Conservation (phyloP, 2,797 vertebrate genomes). For the Catamblyrhynchus diadema region DNA sequence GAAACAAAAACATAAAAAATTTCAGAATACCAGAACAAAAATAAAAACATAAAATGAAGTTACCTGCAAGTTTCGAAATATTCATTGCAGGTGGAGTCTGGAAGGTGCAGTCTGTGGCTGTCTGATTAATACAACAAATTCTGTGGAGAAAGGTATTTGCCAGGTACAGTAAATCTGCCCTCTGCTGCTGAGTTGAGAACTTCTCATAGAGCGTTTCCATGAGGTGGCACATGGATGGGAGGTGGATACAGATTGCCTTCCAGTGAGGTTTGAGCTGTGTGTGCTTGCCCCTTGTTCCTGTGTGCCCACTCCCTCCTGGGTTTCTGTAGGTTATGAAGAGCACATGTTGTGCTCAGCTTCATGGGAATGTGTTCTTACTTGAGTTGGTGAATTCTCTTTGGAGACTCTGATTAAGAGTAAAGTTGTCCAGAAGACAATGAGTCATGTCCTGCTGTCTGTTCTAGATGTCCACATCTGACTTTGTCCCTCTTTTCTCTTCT, state of each 20-base stretch:
- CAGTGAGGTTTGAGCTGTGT: not conserved
- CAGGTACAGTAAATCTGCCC: not conserved
- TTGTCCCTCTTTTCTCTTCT: not conserved
- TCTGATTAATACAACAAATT: not conserved
- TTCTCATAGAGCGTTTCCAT: not conserved
- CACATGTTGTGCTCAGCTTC: not conserved
- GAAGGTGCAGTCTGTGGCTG: not conserved
- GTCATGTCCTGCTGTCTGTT: not conserved
- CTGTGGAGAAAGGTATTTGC: not conserved
- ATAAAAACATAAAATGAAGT: not conserved
- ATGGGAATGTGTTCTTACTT: not conserved
- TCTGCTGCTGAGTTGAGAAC: not conserved
- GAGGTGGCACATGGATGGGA: not conserved
- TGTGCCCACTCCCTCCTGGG: not conserved
- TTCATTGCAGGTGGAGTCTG: not conserved
- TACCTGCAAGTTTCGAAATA: not conserved
- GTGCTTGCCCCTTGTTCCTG: not conserved
- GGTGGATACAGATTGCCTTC: not conserved
- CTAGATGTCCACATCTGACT: not conserved
- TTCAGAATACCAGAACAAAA: not conserved
- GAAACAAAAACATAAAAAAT: not conserved
- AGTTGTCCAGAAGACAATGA: not conserved
- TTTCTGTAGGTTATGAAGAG: not conserved
- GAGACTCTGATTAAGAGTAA: not conserved
- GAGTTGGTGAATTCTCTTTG: not conserved